Evolutionary conservation across 1,140 invertebrate species (phyloP).

Genomic region (Tetramorium alpestre): DNA sequence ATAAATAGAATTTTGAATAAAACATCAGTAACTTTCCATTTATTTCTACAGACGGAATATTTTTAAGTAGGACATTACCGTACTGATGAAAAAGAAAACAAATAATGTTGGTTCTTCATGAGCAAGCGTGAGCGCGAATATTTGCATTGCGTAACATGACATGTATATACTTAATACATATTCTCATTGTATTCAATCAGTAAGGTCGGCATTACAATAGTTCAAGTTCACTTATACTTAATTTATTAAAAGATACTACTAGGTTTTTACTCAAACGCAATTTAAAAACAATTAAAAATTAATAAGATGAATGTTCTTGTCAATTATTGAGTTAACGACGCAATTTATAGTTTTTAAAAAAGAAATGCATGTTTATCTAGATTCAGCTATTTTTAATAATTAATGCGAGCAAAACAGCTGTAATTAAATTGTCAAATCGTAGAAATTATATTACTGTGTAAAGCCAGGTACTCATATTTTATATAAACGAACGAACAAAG

Average conservation of each 20-base stretch:
- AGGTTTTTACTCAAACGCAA: not conserved
- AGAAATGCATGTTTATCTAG: not conserved
- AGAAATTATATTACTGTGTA: not conserved
- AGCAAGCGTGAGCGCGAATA: not conserved
- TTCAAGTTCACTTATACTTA: constrained; percentile 35
- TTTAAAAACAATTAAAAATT: constrained; percentile 32
- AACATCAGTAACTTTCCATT: not conserved
- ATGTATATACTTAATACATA: not conserved
- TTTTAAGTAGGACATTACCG: not conserved
- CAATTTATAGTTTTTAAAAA: not conserved
- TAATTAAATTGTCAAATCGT: not conserved
- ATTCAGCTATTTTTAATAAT: not conserved
- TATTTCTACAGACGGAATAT: not conserved
- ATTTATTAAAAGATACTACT: not conserved
- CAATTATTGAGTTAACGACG: not conserved
- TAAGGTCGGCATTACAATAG: constrained; percentile 34
- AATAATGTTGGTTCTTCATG: constrained; percentile 13
- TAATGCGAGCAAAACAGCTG: not conserved
- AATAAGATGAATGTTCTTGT: not conserved
- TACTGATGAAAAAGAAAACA: not conserved
- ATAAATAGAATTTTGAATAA: not conserved
- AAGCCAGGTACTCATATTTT: constrained; percentile 30
- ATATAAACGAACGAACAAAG: constrained; percentile 11
- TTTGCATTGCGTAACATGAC: constrained; percentile 18
- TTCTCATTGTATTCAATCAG: constrained; percentile 43